phyloP scores from a whole-genome alignment of 2,113 vertebrate species.

The Carollia perspicillata region DNA sequence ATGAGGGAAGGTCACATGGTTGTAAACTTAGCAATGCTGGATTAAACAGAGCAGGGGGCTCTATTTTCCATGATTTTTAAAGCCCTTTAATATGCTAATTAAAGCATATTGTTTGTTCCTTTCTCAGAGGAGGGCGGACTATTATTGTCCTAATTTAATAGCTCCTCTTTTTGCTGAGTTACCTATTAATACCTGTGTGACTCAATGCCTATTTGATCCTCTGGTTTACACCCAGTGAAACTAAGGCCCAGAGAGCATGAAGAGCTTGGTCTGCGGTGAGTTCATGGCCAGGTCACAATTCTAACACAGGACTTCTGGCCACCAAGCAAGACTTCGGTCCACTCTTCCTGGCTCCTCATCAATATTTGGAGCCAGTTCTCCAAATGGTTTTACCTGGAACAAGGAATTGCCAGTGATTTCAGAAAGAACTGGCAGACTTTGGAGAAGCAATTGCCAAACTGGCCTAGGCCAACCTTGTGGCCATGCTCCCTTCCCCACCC shows the following conservation, averaged over 20 bases:
- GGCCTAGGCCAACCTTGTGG: neutral
- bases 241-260: neutral
- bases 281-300: neutral
- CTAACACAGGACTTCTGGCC: neutral
- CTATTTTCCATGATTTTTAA: neutral
- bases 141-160: neutral
- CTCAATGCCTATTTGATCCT: neutral
- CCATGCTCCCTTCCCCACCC: neutral
- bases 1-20: neutral
- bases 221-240: neutral
- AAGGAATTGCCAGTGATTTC: neutral
- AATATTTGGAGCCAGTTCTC: neutral
- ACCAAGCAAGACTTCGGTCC: neutral
- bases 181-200: neutral
- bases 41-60: neutral
- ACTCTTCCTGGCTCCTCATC: neutral
- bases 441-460: neutral
- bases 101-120: neutral
- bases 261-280: neutral
- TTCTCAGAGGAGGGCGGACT: neutral
- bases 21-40: neutral
- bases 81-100: neutral
- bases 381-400: neutral
- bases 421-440: neutral
- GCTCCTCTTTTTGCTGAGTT: neutral